A percentile compares a stretch with the other conserved stretches of the same genome.
These are phyloP conservation scores for Ichneumoninae sp. DNA, from an alignment of 2,888 invertebrate species.

Conservation along the genomic window DNA sequence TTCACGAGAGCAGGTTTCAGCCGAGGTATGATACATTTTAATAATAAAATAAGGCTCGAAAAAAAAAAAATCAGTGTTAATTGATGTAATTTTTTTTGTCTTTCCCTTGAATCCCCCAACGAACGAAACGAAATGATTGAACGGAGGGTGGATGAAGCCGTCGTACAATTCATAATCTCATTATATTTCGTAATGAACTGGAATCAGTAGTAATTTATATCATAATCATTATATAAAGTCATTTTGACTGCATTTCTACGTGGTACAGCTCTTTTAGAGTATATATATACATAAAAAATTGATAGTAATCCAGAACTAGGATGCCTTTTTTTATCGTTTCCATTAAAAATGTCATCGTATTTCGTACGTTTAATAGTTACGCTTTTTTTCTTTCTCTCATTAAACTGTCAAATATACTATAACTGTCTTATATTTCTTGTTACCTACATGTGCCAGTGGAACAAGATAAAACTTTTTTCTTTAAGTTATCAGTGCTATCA, in stretches of 20 bases:
- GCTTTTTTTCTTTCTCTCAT: slow-evolving; percentile 10
- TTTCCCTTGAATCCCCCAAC: not conserved
- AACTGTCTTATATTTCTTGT: slow-evolving; percentile 60
- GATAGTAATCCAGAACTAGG: slow-evolving; percentile 60
- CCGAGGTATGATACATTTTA: slow-evolving; percentile 57
- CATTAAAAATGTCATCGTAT: slow-evolving; percentile 60
- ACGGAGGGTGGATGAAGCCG: slow-evolving; percentile 20
- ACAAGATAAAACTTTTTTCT: slow-evolving; percentile 59
- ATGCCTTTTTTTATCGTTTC: slow-evolving; percentile 43
- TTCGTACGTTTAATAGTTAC: slow-evolving; percentile 60
- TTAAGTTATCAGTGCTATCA: slow-evolving; percentile 57
- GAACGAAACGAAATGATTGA: not conserved
- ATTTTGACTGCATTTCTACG: slow-evolving; percentile 64
- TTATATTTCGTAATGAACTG: slow-evolving; percentile 67
- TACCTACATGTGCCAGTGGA: slow-evolving; percentile 62
- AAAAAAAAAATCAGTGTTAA: slow-evolving; percentile 39
- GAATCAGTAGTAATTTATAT: slow-evolving; percentile 66
- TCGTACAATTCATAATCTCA: slow-evolving; percentile 65
- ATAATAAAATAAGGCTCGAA: slow-evolving; percentile 57
- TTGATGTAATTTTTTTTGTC: not conserved
- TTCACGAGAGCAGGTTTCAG: slow-evolving; percentile 17
- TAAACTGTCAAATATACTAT: slow-evolving; percentile 62
- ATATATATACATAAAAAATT: slow-evolving; percentile 68
- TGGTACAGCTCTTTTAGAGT: slow-evolving; percentile 66
- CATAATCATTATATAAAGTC: slow-evolving; percentile 69